Percentiles rank a stretch among this genome's conserved stretches.
Conservation (phyloP, 2,888 invertebrate genomes). For the Tachystola acroxantha region DNA sequence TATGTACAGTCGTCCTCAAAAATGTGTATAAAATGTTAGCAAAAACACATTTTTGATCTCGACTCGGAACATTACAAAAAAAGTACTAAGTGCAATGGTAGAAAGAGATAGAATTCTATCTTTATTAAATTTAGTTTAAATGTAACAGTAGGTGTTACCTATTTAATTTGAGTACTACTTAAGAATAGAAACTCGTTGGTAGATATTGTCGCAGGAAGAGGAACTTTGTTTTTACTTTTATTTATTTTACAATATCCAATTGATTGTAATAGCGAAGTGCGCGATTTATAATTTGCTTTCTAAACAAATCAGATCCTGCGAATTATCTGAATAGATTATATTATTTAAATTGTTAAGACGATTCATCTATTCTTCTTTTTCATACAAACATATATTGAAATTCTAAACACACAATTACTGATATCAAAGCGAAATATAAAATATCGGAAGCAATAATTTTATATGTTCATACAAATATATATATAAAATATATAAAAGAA, state of each 20-base stretch:
- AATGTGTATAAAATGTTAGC: slow-evolving; percentile 1
- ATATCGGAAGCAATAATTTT: no score
- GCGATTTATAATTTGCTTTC: not conserved
- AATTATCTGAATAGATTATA: not conserved
- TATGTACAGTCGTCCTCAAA: slow-evolving; percentile 17
- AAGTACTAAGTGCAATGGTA: slow-evolving; percentile 12
- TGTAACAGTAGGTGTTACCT: slow-evolving; percentile 8
- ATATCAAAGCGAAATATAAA: no score
- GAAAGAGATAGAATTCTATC: slow-evolving; percentile 5
- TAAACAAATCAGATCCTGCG: not conserved
- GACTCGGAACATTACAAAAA: slow-evolving; percentile 3
- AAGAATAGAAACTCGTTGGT: slow-evolving; percentile 13
- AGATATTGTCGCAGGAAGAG: slow-evolving; percentile 7
- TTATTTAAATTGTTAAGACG: slow-evolving; percentile 2
- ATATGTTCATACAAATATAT: no score
- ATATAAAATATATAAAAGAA: no score
- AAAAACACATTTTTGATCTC: slow-evolving; percentile 3
- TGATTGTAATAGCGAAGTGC: no score
- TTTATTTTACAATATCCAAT: not conserved
- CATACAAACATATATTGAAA: no score
- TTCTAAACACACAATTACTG: no score
- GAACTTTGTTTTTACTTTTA: slow-evolving; percentile 7
- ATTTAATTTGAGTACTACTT: not conserved
- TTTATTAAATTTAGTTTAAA: slow-evolving; percentile 10
- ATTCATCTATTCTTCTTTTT: no score